These are phyloP conservation scores for Ardeotis arabs DNA, from an alignment of 2,113 vertebrate species.

Conservation along the genomic window DNA sequence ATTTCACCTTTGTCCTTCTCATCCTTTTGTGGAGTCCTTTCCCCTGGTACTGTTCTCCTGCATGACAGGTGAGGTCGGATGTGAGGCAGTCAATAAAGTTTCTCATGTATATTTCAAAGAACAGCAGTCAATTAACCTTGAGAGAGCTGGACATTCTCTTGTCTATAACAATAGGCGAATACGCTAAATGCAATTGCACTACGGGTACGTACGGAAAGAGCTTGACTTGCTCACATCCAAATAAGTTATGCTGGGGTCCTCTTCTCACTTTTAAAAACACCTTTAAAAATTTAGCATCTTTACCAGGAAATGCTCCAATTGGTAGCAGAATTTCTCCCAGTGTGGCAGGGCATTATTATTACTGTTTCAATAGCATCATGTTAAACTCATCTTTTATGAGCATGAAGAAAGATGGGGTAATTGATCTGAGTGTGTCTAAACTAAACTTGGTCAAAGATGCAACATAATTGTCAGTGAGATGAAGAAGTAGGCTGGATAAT, in stretches of 20 bases:
- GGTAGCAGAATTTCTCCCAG: neutral
- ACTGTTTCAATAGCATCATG: neutral
- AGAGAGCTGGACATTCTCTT: constrained; percentile 56
- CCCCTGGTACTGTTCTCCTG: neutral
- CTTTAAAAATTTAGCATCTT: neutral
- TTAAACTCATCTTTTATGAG: neutral
- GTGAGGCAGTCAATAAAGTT: constrained; percentile 63
- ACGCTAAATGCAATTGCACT: neutral
- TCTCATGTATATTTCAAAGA: constrained; percentile 74
- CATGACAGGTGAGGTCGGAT: constrained; percentile 68
- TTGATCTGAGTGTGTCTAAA: neutral
- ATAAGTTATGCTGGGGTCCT: neutral
- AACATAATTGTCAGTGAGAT: neutral
- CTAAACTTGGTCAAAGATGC: neutral
- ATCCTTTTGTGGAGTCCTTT: constrained; percentile 43
- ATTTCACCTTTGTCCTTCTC: constrained; percentile 55
- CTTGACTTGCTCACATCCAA: neutral
- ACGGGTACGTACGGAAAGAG: neutral
- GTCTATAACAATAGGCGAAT: constrained; percentile 46
- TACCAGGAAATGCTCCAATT: neutral
- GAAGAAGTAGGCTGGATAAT: neutral
- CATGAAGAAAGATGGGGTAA: neutral
- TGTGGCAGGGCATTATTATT: neutral
- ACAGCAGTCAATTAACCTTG: constrained; percentile 75
- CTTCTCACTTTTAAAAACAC: neutral